Evolutionary conservation across 2,888 invertebrate species (phyloP), one percentile per base, ranked within the genome.

Genomic region (Tipula unca): DNA sequence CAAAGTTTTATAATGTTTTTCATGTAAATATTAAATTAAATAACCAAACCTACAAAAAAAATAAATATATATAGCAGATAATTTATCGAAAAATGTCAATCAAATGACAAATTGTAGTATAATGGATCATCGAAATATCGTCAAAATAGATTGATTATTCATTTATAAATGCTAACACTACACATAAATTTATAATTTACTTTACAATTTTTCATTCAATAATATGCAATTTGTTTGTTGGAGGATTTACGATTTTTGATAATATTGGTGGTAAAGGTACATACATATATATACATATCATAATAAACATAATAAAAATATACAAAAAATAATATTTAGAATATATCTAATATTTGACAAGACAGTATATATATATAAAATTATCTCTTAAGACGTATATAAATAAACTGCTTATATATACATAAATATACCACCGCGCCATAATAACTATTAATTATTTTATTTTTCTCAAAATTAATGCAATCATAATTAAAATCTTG

Each of bases 31-130:
- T 69, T 69, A 69, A 69, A 69, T 69, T 69, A 69, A 69, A 69
- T 69, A 69, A 69, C 69, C 69, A 10, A 69, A 69, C 69, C 69
- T 69, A 69, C 20, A 69, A 69, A 69, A 69, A 69, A n/a, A n/a
- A n/a, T n/a, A n/a, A n/a, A n/a, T n/a, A n/a, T n/a, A n/a, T 69
- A 69, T 69, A 69, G 25, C 69, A 69, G 69, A 69, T 83, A 83
- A 83, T 83, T 83, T 83, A 83, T 83, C 83, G 36, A 35, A 84
- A 84, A 84, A 39, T 84, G 36, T 84, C 84, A 84, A 84, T 84
- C 84, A 84, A 84, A 39, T 84, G 84, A 84, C 84, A 84, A 84
- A 84, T 84, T 84, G 84, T 84, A 84, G 84, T 84, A 84, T 84
- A 84, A 84, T 84, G 84, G 84, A 84, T 84, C 84, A 84, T 84